These are phyloP conservation scores for human (Homo sapiens) DNA, from an alignment of 2,113 vertebrate species.

Conservation along the genomic window GRCh38 chr6:114317001-114317500, in stretches of 20 bases:
- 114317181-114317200: neutral
- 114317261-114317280: neutral
- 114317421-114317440: neutral
- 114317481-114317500: neutral
- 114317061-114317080: neutral
- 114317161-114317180: neutral
- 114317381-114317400: neutral
- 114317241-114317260: neutral
- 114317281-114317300: neutral
- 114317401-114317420: neutral
- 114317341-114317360: neutral
- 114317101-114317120: neutral
- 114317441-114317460: neutral
- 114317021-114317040: neutral
- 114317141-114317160: slow-evolving; percentile 18
- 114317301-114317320: neutral
- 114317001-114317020: slow-evolving; percentile 11
- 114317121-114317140: slow-evolving; percentile 43
- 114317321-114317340: neutral
- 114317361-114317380: neutral
- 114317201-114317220: neutral
- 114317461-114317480: neutral
- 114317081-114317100: slow-evolving; percentile 29
- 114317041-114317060: neutral
- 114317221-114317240: slow-evolving; percentile 27